A percentile compares a stretch with the other conserved stretches of the same genome.
Conservation (phyloP, 2,888 invertebrate species). For the Oscheius myriophilus region DNA sequence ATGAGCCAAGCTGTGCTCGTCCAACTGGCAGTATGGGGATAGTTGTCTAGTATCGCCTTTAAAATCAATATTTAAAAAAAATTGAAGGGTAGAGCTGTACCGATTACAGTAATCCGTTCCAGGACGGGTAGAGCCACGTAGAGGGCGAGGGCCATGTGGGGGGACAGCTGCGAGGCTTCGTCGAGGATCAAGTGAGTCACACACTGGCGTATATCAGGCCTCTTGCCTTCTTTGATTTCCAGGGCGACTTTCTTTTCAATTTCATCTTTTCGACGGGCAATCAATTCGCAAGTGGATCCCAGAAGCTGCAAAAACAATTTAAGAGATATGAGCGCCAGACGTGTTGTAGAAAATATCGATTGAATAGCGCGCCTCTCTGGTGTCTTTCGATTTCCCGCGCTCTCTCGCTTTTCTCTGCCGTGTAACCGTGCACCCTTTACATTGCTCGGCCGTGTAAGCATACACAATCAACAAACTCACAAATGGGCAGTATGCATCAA, state of each 20-base stretch:
- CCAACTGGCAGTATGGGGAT: constrained; percentile 6
- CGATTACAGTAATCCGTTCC: constrained; percentile 15
- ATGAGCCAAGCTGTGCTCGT: constrained; percentile 11
- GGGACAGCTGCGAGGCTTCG: constrained; percentile 24
- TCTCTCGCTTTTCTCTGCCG: too few relatives aligned
- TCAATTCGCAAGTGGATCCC: constrained; percentile 15
- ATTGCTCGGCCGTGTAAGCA: too few relatives aligned
- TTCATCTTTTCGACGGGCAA: constrained; percentile 11
- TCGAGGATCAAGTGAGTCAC: constrained; percentile 28
- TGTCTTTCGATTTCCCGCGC: too few relatives aligned
- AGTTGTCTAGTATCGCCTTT: constrained; percentile 22
- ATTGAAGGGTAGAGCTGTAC: not conserved
- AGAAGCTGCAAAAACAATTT: not conserved
- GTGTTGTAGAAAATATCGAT: too few relatives aligned
- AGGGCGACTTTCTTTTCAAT: not conserved
- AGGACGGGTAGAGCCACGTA: constrained; percentile 15
- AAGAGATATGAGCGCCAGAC: too few relatives aligned
- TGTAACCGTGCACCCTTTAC: too few relatives aligned
- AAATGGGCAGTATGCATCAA: constrained; percentile 10
- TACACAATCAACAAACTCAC: not conserved
- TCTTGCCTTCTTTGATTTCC: too few relatives aligned
- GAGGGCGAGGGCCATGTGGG: constrained; percentile 20
- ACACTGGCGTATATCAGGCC: too few relatives aligned
- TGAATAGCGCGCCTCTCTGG: too few relatives aligned
- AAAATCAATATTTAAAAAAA: too few relatives aligned